These are phyloP conservation scores for Leptestheria dahalacensis DNA, from an alignment of 1,140 invertebrate genomes.

Conservation along the genomic window DNA sequence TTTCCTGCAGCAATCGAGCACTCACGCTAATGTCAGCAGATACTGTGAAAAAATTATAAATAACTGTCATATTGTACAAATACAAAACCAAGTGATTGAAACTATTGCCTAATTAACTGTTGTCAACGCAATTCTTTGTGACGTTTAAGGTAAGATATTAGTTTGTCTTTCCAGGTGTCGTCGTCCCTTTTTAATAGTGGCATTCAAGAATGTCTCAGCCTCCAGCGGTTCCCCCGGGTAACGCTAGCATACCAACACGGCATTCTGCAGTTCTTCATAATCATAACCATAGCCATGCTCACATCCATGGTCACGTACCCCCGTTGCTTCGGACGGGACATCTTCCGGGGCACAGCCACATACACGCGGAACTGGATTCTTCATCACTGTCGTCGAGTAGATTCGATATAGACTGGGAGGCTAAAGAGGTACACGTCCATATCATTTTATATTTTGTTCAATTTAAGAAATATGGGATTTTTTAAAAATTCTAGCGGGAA, in stretches of 20 bases:
- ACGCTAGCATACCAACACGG: background rate
- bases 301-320: background rate
- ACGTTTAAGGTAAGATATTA: too few species aligned
- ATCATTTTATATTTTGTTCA: background rate
- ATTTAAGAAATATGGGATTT: background rate
- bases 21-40: too few species aligned
- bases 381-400: constrained; percentile 19
- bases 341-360: constrained; percentile 8
- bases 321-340: background rate
- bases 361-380: constrained; percentile 14
- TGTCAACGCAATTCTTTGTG: too few species aligned
- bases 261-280: background rate
- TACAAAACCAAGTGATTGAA: background rate
- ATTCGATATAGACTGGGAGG: constrained; percentile 28
- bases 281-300: background rate
- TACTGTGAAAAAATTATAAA: too few species aligned
- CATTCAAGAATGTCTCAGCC: constrained; percentile 2
- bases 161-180: too few species aligned
- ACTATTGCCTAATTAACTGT: background rate
- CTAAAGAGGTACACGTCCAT: constrained; percentile 24
- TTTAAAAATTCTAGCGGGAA: constrained; percentile 40
- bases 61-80: too few species aligned
- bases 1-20: too few species aligned
- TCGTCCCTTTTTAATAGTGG: background rate
- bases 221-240: background rate